These are phyloP conservation scores for Escarpia spicata DNA, from an alignment of 2,888 invertebrate genomes.

Conservation along the genomic window DNA sequence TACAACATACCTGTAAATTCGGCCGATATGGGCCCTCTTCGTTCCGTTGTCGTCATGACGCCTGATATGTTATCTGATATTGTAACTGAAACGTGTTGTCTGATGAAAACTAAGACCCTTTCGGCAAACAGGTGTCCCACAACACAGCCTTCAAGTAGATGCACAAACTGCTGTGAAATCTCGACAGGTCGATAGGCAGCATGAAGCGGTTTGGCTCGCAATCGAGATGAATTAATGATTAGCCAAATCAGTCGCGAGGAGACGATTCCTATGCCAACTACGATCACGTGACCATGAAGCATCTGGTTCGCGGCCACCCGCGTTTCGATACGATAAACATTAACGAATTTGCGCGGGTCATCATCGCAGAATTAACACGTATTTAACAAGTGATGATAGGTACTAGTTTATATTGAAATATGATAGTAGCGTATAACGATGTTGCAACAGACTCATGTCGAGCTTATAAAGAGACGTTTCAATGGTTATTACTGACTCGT, in stretches of 20 bases:
- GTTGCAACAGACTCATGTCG: background rate
- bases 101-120: background rate
- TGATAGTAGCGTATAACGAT: background rate
- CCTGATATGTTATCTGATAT: background rate
- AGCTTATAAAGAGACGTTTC: background rate
- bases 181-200: constrained; percentile 14
- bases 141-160: background rate
- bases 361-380: background rate
- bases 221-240: constrained; percentile 4
- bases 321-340: background rate
- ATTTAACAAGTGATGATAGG: background rate
- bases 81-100: background rate
- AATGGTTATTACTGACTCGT: background rate
- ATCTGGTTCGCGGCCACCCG: constrained; percentile 9
- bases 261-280: constrained; percentile 16
- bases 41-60: background rate
- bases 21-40: constrained; percentile 24
- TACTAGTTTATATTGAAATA: background rate
- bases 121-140: background rate
- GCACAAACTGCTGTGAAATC: background rate
- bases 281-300: constrained; percentile 4
- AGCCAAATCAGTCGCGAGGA: constrained; percentile 3
- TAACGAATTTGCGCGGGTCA: background rate
- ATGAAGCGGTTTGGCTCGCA: background rate
- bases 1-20: constrained; percentile 24